Evolutionary conservation across 2,797 vertebrate genomes (phyloP).

Genomic region (Rhynchonycteris naso): DNA sequence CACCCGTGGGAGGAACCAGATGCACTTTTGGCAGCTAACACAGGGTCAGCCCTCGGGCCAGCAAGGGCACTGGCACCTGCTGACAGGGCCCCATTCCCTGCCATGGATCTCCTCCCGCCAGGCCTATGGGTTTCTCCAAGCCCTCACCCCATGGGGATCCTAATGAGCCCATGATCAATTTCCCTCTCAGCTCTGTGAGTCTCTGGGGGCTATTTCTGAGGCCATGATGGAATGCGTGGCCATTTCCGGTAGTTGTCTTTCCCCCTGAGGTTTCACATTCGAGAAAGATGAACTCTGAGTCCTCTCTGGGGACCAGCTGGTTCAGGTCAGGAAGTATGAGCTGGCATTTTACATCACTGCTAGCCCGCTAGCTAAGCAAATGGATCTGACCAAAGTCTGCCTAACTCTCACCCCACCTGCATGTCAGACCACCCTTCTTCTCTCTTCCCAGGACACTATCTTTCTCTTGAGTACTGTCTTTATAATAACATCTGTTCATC

Average conservation of each 20-base stretch:
- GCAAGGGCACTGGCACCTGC: background rate
- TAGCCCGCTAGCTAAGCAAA: background rate
- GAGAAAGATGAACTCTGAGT: background rate
- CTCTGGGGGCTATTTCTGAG: background rate
- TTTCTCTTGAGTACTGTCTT: background rate
- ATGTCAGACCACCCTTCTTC: rapidly evolving
- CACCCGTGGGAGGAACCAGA: background rate
- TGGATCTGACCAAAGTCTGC: background rate
- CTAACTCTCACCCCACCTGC: background rate
- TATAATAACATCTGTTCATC: background rate
- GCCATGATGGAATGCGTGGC: background rate
- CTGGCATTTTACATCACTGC: background rate
- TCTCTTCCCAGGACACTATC: no score
- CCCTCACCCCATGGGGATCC: background rate
- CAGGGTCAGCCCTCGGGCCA: background rate
- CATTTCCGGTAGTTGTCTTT: background rate
- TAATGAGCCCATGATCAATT: background rate
- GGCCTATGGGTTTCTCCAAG: background rate
- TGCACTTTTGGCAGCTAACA: background rate
- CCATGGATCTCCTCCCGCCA: background rate
- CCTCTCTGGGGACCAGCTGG: background rate
- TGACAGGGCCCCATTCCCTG: background rate
- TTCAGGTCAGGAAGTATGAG: background rate
- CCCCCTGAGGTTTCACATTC: background rate
- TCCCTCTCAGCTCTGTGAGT: background rate